These are phyloP conservation scores for Melinaea marsaeus DNA, from an alignment of 2,888 invertebrate species.

Conservation along the genomic window DNA sequence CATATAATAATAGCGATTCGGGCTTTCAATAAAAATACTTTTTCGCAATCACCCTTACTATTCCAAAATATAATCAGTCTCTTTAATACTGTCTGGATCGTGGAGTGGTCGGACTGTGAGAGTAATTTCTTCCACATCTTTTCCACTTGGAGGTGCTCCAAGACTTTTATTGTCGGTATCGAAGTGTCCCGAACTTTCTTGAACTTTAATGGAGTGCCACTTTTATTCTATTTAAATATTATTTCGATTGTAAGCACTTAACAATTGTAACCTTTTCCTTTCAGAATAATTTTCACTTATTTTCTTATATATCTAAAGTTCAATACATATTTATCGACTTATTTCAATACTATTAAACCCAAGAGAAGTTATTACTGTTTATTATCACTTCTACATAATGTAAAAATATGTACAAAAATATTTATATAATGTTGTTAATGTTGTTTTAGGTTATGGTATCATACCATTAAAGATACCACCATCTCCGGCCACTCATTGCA, in stretches of 20 bases:
- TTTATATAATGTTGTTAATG: slow-evolving; percentile 4
- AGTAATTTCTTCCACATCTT: slow-evolving; percentile 51
- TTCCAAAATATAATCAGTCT: slow-evolving; percentile 16
- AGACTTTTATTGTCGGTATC: slow-evolving; percentile 64
- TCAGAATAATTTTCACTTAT: not conserved
- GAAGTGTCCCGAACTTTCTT: slow-evolving; percentile 46
- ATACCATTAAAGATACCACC: slow-evolving; percentile 79
- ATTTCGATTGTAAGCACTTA: slow-evolving; percentile 16
- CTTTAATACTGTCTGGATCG: slow-evolving; percentile 40
- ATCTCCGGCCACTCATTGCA: slow-evolving; percentile 78
- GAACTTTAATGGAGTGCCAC: slow-evolving; percentile 51
- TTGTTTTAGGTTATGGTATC: slow-evolving; percentile 78
- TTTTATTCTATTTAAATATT: slow-evolving; percentile 37
- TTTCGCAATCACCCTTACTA: slow-evolving; percentile 8
- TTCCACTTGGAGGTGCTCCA: slow-evolving; percentile 69
- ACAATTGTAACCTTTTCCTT: slow-evolving; percentile 2
- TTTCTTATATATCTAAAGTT: not conserved
- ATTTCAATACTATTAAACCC: too few species aligned
- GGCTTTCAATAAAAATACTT: slow-evolving; percentile 13
- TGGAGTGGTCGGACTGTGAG: slow-evolving; percentile 36
- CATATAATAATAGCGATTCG: too few species aligned
- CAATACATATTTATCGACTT: too few species aligned
- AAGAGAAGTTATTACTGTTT: too few species aligned
- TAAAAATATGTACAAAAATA: slow-evolving; percentile 3
- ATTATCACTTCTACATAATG: too few species aligned